Evolutionary conservation across 2,888 invertebrate genomes (phyloP).

Genomic region (Papilio gigon): DNA sequence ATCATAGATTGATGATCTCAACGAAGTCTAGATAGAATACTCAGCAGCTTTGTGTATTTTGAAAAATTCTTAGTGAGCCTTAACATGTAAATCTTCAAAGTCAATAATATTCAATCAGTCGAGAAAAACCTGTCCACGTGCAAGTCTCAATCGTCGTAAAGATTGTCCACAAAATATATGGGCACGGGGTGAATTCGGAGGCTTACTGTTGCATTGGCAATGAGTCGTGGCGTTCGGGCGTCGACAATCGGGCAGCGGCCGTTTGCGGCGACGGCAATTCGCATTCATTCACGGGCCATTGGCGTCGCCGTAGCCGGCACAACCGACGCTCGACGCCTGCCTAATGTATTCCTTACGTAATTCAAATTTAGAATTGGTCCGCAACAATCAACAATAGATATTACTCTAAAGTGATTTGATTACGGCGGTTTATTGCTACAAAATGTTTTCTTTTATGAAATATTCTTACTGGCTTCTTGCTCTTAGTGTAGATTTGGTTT

Average conservation of each 20-base stretch:
- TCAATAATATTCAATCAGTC: constrained; percentile 40
- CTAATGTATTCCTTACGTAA: constrained; percentile 61
- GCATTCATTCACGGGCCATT: constrained; percentile 73
- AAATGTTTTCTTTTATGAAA: not conserved
- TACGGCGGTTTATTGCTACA: not conserved
- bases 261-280: constrained; percentile 76
- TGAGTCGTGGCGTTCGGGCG: constrained; percentile 67
- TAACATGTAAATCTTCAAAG: not conserved
- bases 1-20: too few relatives aligned
- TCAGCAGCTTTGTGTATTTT: not conserved
- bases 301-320: constrained; percentile 56
- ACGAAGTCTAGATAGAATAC: too few relatives aligned
- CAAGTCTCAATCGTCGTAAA: constrained; percentile 52
- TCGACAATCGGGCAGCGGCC: constrained; percentile 73
- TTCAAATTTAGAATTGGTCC: constrained; percentile 65
- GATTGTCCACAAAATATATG: constrained; percentile 60
- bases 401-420: constrained; percentile 12
- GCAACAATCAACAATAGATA: constrained; percentile 30
- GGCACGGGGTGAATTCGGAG: constrained; percentile 63
- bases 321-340: constrained; percentile 45
- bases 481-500: not conserved
- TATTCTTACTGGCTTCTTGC: too few relatives aligned
- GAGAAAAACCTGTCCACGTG: constrained; percentile 48
- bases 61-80: not conserved
- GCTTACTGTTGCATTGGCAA: constrained; percentile 67